Evolutionary conservation across 2,113 vertebrate species (phyloP).

Genomic region (Fulmarus glacialis): DNA sequence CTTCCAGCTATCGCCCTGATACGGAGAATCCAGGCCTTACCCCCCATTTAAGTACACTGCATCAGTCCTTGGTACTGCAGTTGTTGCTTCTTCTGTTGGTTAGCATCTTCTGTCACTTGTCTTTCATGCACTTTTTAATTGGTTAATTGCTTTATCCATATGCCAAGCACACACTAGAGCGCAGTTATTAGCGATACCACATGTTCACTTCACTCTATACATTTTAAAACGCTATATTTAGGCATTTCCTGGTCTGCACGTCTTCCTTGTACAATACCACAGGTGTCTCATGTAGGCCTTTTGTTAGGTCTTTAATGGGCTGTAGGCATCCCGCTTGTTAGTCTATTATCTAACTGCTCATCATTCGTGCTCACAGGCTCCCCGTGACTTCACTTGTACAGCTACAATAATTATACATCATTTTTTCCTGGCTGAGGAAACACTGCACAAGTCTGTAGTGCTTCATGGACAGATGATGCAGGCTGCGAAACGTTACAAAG

Average conservation of each 20-base stretch:
- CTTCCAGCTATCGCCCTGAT: fast-evolving
- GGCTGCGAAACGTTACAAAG: not conserved
- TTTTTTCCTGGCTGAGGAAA: not conserved
- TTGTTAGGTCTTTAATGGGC: not conserved
- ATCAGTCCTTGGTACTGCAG: not conserved
- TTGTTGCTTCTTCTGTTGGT: not conserved
- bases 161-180: not conserved
- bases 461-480: not conserved
- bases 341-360: not conserved
- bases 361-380: not conserved
- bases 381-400: not conserved
- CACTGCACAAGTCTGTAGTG: fast-evolving
- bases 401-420: not conserved
- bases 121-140: not conserved
- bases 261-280: not conserved
- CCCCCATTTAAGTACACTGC: not conserved
- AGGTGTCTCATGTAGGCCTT: not conserved
- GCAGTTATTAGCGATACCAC: not conserved
- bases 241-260: not conserved
- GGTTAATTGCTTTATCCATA: not conserved
- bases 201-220: not conserved
- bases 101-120: not conserved
- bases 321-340: not conserved
- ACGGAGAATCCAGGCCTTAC: not conserved
- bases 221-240: not conserved